Evolutionary conservation across 37 sponge, comb jelly and placozoan genomes (phyloP).

Genomic region (Corticium candelabrum): DNA sequence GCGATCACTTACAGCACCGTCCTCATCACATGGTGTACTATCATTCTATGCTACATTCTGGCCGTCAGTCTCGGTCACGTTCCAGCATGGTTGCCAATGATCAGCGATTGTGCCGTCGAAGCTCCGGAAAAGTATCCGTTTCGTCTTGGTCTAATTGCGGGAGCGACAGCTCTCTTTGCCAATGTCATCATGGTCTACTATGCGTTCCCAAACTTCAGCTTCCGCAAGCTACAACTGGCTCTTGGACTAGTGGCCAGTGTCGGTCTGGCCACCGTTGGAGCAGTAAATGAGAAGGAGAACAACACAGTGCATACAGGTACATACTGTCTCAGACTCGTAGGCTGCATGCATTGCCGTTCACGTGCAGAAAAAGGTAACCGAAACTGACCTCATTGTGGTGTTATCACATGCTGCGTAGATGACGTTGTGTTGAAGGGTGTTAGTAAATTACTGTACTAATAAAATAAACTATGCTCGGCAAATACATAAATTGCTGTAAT

Average conservation of each 20-base stretch:
- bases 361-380: too few relatives aligned
- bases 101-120: constrained; percentile 67
- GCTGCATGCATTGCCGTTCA: too few relatives aligned
- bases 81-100: constrained; percentile 71
- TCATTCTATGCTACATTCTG: constrained; percentile 56
- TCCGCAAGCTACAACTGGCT: constrained; percentile 18
- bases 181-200: constrained; percentile 27
- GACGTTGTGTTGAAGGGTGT: too few relatives aligned
- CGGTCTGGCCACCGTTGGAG: constrained; percentile 33
- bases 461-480: too few relatives aligned
- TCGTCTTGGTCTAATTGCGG: constrained; percentile 45
- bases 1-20: constrained; percentile 33
- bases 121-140: constrained; percentile 68
- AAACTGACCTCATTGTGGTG: too few relatives aligned
- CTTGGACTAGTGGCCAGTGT: constrained; percentile 31
- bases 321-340: not conserved
- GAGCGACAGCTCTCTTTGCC: constrained; percentile 26
- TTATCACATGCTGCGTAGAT: too few relatives aligned
- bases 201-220: constrained; percentile 25
- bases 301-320: constrained; percentile 36
- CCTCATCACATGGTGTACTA: constrained; percentile 21
- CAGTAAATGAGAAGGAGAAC: constrained; percentile 60
- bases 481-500: too few relatives aligned
- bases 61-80: constrained; percentile 58
- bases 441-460: too few relatives aligned